phyloP scores from a whole-genome alignment of 2,113 vertebrate genomes.

The Genyomyrus donnyi region DNA sequence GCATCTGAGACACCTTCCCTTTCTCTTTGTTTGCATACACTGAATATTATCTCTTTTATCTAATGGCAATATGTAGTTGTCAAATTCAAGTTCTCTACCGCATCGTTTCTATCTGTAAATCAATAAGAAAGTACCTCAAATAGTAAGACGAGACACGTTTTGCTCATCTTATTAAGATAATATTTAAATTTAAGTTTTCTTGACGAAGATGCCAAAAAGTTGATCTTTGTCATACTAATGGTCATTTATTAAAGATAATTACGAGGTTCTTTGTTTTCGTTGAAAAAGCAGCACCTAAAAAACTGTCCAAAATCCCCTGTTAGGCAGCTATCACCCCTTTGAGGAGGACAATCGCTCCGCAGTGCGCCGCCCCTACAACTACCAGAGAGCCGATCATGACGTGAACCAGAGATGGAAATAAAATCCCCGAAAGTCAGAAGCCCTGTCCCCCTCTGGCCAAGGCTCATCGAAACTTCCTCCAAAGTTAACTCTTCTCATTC shows the following conservation, averaged over 20 bases:
- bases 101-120: neutral
- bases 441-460: slow-evolving; percentile 1
- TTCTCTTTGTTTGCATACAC: neutral
- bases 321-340: neutral
- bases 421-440: neutral
- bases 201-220: neutral
- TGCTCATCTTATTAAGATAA: neutral
- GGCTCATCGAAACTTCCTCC: slow-evolving; percentile 29
- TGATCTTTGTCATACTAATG: neutral
- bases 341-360: neutral
- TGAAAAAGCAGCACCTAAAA: neutral
- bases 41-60: slow-evolving; percentile 1
- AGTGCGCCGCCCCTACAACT: neutral
- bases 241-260: neutral
- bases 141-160: neutral
- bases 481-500: slow-evolving; percentile 31
- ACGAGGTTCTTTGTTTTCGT: neutral
- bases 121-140: neutral
- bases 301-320: neutral
- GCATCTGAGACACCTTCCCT: neutral
- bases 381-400: slow-evolving; percentile 2
- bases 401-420: neutral
- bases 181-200: neutral
- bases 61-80: neutral
- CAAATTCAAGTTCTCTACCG: neutral